Evolutionary conservation across 1,140 invertebrate genomes (phyloP).

Genomic region (Drosophila insularis): DNA sequence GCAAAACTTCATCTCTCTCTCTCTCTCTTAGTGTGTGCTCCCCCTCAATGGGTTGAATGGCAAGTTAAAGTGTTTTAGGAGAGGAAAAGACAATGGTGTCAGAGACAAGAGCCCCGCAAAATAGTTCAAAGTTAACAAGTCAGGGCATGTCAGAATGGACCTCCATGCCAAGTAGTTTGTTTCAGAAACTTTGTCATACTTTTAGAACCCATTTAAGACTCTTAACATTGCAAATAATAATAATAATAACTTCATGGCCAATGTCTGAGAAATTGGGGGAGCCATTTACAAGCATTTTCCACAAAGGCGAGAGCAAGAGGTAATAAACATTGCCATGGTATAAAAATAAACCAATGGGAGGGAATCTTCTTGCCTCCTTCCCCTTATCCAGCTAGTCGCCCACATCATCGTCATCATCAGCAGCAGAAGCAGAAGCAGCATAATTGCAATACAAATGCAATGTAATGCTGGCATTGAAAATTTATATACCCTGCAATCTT

Average conservation of each 20-base stretch:
- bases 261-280: constrained; percentile 32
- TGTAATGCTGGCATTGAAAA: constrained; percentile 66
- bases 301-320: constrained; percentile 43
- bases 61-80: constrained; percentile 40
- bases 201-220: constrained; percentile 36
- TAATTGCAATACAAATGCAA: constrained; percentile 55
- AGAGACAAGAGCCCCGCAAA: background rate
- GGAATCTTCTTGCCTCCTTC: constrained; percentile 9
- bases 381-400: constrained; percentile 30
- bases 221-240: constrained; percentile 51
- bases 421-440: constrained; percentile 16
- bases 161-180: background rate
- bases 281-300: constrained; percentile 49
- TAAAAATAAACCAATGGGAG: constrained; percentile 63
- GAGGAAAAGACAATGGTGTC: background rate
- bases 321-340: background rate
- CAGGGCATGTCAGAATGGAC: constrained; percentile 27
- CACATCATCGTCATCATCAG: constrained; percentile 19
- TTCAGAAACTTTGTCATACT: too few species aligned
- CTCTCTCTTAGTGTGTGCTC: constrained; percentile 41
- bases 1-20: too few species aligned
- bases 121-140: constrained; percentile 12
- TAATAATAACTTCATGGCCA: constrained; percentile 69
- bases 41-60: constrained; percentile 30
- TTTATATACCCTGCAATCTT: background rate